phyloP scores from a whole-genome alignment of 1,140 invertebrate genomes.

The Adoxophyes honmai region DNA sequence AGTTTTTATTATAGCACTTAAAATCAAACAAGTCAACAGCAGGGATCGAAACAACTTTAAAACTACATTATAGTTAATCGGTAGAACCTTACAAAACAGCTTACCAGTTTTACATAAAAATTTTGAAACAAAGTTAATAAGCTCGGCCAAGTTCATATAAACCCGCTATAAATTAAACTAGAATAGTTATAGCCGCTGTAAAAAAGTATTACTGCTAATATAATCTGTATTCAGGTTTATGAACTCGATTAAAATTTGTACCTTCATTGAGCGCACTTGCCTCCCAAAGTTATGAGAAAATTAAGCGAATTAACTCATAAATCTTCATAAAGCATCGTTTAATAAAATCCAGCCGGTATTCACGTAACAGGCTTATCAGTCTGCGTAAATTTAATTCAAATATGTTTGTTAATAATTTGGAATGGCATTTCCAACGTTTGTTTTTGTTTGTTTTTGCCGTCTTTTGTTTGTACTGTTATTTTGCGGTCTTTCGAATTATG shows the following conservation, averaged over 20 bases:
- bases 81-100: too few relatives aligned
- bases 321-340: constrained; percentile 19
- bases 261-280: constrained; percentile 22
- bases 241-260: constrained; percentile 21
- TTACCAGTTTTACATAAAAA: background rate
- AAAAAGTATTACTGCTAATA: constrained; percentile 12
- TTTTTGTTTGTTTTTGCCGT: too few relatives aligned
- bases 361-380: constrained; percentile 1
- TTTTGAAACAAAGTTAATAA: constrained; percentile 8
- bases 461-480: too few relatives aligned
- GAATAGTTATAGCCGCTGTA: background rate
- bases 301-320: constrained; percentile 20
- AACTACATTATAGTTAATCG: too few relatives aligned
- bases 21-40: too few relatives aligned
- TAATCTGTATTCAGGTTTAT: constrained; percentile 16
- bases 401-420: constrained; percentile 5
- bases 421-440: too few relatives aligned
- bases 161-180: background rate
- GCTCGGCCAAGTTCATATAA: background rate
- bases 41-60: too few relatives aligned
- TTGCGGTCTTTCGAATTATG: too few relatives aligned
- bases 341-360: constrained; percentile 16
- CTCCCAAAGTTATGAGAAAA: constrained; percentile 21
- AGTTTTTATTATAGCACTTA: too few relatives aligned
- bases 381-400: background rate